Percentiles rank a stretch among this genome's conserved stretches.
Conservation (phyloP, 92 coral and sea anemone genomes). For the Porites lobata region DNA sequence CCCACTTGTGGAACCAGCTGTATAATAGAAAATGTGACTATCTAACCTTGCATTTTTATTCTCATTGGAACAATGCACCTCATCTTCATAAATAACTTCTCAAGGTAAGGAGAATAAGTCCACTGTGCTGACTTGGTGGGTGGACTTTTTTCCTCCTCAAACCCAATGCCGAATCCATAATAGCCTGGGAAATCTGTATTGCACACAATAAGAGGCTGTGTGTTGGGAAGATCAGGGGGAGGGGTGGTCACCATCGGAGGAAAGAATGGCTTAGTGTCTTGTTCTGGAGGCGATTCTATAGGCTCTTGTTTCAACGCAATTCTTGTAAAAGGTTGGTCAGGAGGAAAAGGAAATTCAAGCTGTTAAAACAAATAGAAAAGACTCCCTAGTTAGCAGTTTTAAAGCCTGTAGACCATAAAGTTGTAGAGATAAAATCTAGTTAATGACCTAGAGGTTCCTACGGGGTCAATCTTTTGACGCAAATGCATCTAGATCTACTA, state of each 20-base stretch:
- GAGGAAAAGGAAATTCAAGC: background rate
- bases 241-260: slow-evolving; percentile 25
- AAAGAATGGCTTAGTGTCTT: background rate
- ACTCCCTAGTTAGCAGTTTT: too few species aligned
- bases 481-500: too few species aligned
- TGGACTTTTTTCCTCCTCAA: slow-evolving; percentile 72
- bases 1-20: too few species aligned
- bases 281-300: background rate
- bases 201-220: slow-evolving; percentile 51
- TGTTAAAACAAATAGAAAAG: background rate
- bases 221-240: slow-evolving; percentile 30
- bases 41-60: slow-evolving; percentile 70
- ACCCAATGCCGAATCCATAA: slow-evolving; percentile 72
- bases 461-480: too few species aligned
- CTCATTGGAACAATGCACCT: slow-evolving; percentile 81
- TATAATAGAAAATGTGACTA: background rate
- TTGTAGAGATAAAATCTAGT: too few species aligned
- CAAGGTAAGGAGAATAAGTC: slow-evolving; percentile 79
- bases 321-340: background rate
- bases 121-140: slow-evolving; percentile 95
- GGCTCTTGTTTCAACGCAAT: slow-evolving; percentile 1
- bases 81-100: slow-evolving; percentile 91
- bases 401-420: background rate
- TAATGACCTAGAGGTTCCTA: too few species aligned
- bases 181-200: slow-evolving; percentile 84